phyloP scores from a whole-genome alignment of 2,113 vertebrate species.

The Pardalotus punctatus region DNA sequence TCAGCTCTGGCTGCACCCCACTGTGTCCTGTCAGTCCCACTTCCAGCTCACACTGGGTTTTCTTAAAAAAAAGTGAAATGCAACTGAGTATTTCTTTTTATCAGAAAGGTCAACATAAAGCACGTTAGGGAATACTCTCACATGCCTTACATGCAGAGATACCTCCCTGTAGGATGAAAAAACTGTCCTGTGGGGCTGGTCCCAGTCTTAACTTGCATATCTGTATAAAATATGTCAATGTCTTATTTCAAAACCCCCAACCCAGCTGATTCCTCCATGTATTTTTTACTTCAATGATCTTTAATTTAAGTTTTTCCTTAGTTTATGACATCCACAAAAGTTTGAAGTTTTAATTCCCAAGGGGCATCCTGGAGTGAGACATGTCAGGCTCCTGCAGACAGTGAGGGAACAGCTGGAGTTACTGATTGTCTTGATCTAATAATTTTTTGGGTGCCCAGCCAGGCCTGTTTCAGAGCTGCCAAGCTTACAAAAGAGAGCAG shows the following conservation, averaged over 20 bases:
- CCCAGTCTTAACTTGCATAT: not conserved
- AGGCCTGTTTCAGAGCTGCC: not conserved
- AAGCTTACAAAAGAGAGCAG: not conserved
- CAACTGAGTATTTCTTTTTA: not conserved
- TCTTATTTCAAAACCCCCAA: not conserved
- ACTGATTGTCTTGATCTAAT: not conserved
- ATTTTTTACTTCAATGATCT: not conserved
- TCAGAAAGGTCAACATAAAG: not conserved
- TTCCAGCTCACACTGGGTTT: not conserved
- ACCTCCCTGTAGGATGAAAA: not conserved
- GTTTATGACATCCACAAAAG: not conserved
- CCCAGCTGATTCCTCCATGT: not conserved
- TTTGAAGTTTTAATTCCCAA: not conserved
- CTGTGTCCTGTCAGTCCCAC: not conserved
- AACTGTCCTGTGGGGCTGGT: not conserved
- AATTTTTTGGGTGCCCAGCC: not conserved
- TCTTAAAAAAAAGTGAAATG: not conserved
- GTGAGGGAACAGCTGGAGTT: not conserved
- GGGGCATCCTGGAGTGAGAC: not conserved
- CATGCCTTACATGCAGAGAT: not conserved
- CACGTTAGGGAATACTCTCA: not conserved
- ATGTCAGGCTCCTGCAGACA: not conserved
- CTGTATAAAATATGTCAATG: not conserved
- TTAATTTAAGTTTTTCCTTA: not conserved
- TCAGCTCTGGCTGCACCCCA: not conserved